Evolutionary conservation across 2,888 invertebrate species (phyloP).

Genomic region (Caenorhabditis sp.): DNA sequence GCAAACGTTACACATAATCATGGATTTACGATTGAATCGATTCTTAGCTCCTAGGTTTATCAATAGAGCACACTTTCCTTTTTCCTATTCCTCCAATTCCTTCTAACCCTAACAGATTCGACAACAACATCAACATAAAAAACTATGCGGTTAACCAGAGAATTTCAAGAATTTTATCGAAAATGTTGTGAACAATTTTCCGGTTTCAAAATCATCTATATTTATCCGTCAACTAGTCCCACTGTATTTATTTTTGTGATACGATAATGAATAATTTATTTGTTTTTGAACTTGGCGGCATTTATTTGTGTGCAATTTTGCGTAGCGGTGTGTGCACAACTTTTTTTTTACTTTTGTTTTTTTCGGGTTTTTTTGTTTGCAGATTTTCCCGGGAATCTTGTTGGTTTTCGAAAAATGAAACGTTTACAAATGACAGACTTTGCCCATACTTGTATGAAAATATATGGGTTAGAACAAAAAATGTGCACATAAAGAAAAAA

Average conservation of each 20-base stretch:
- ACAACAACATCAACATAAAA: too few relatives aligned
- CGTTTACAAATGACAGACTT: too few relatives aligned
- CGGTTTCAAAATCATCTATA: not conserved
- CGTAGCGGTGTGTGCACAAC: not conserved
- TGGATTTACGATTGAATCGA: conserved; percentile 31
- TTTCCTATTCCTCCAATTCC: not conserved
- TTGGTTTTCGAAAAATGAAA: too few relatives aligned
- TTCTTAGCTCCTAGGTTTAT: conserved; percentile 25
- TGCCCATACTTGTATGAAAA: too few relatives aligned
- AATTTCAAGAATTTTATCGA: too few relatives aligned
- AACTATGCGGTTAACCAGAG: too few relatives aligned
- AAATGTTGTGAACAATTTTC: too few relatives aligned
- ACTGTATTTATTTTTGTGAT: not conserved
- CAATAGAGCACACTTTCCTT: conserved; percentile 8
- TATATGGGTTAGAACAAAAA: too few relatives aligned
- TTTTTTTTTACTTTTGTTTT: not conserved
- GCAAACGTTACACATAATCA: conserved; percentile 1
- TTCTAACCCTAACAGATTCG: too few relatives aligned
- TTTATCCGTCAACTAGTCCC: not conserved
- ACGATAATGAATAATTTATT: not conserved
- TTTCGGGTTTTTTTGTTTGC: not conserved
- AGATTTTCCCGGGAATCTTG: not conserved
- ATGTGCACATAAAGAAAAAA: too few relatives aligned
- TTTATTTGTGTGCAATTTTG: not conserved
- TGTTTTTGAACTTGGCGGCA: not conserved